Conservation (phyloP, 2,888 invertebrate species). For the Nowickia ferox region DNA sequence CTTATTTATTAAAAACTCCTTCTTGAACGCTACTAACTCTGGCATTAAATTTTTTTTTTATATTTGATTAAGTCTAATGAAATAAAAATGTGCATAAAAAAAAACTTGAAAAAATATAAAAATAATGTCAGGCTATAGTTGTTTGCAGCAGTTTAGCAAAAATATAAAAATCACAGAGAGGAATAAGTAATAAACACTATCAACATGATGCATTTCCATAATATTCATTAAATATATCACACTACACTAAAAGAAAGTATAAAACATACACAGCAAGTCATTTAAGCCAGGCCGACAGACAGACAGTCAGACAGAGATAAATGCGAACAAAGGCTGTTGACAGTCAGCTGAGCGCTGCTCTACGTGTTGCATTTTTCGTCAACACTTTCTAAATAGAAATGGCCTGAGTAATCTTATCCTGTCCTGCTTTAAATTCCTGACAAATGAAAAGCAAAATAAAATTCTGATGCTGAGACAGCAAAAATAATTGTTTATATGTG, state of each 20-base stretch:
- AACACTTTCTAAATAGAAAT: conserved; percentile 25
- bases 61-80: conserved; percentile 8
- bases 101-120: conserved; percentile 21
- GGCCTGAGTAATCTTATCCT: conserved; percentile 34
- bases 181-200: conserved; percentile 62
- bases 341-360: conserved; percentile 13
- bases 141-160: conserved; percentile 4
- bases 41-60: conserved; percentile 28
- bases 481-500: conserved; percentile 51
- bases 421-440: conserved; percentile 51
- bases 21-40: conserved; percentile 36
- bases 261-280: neutral
- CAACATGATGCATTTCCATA: conserved; percentile 70
- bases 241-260: conserved; percentile 9
- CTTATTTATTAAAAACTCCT: no score
- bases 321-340: conserved; percentile 3
- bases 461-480: conserved; percentile 59
- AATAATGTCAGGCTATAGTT: conserved; percentile 64
- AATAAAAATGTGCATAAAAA: neutral
- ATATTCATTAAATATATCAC: conserved; percentile 65
- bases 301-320: neutral
- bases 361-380: conserved; percentile 62
- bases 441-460: conserved; percentile 44
- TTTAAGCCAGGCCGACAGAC: neutral
- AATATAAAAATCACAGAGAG: conserved; percentile 21